phyloP scores from a whole-genome alignment of 2,113 vertebrate genomes.

The Vulpes vulpes region DNA sequence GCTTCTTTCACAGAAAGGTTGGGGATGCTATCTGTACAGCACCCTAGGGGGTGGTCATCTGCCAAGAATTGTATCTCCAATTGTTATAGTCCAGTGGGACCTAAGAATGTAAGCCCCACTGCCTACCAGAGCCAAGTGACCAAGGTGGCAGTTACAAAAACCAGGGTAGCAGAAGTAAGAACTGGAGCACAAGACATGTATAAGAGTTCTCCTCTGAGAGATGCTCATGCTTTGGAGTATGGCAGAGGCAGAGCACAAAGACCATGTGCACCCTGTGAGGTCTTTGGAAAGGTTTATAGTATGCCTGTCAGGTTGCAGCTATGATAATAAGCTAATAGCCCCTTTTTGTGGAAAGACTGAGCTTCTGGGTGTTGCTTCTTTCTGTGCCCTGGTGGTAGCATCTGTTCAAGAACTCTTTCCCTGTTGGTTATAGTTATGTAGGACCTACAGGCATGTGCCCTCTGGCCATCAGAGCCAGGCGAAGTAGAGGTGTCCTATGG shows the following conservation, averaged over 20 bases:
- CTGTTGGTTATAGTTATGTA: background rate
- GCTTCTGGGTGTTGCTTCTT: background rate
- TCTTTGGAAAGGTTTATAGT: background rate
- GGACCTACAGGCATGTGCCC: background rate
- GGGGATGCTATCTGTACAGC: background rate
- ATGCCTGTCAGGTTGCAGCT: background rate
- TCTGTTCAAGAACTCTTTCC: background rate
- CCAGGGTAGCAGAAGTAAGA: background rate
- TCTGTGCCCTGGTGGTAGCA: background rate
- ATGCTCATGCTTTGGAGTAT: background rate
- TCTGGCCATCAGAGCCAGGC: background rate
- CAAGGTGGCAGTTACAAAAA: background rate
- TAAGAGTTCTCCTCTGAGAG: background rate
- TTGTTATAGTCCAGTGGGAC: background rate
- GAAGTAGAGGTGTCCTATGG: no score
- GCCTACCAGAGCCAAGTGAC: background rate
- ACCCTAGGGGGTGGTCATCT: background rate
- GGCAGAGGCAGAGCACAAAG: background rate
- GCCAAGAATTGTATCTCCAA: background rate
- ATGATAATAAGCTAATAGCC: background rate
- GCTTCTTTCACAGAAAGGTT: background rate
- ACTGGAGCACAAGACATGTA: background rate
- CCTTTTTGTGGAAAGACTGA: background rate
- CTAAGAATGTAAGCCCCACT: background rate
- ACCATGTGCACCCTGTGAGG: background rate